phyloP scores from a whole-genome alignment of 2,888 invertebrate genomes.

The Leucophora obtusa region DNA sequence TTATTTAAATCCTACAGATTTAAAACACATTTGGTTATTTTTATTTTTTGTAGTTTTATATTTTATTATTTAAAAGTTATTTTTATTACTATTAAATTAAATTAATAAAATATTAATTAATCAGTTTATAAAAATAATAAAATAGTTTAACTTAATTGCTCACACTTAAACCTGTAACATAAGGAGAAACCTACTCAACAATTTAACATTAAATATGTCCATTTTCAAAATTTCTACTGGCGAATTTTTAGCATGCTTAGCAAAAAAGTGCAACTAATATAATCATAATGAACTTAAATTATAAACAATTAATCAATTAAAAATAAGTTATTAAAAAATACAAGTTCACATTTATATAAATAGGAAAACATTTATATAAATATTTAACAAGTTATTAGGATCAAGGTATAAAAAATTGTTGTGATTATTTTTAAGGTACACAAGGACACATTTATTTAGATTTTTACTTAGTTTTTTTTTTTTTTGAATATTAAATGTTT shows the following conservation, averaged over 20 bases:
- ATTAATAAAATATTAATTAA: slow-evolving; percentile 12
- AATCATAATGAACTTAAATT: background rate
- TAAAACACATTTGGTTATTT: background rate
- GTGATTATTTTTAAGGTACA: slow-evolving; percentile 52
- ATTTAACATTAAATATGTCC: too few species aligned
- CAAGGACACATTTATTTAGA: slow-evolving; percentile 56
- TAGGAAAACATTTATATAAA: slow-evolving; percentile 8
- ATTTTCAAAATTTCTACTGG: too few species aligned
- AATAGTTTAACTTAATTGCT: too few species aligned
- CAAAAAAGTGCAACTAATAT: too few species aligned
- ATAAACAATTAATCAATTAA: background rate
- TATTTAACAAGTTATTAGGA: slow-evolving; percentile 16
- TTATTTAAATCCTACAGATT: too few species aligned
- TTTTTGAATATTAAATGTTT: slow-evolving; percentile 11
- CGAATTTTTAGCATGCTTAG: too few species aligned
- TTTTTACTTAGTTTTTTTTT: background rate
- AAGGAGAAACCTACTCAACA: too few species aligned
- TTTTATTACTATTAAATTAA: slow-evolving; percentile 6
- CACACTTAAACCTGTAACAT: too few species aligned
- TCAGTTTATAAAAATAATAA: background rate
- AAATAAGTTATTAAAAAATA: background rate
- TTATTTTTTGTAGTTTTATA: slow-evolving; percentile 12
- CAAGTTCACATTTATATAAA: background rate
- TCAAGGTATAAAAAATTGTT: slow-evolving; percentile 31
- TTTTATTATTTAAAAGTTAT: slow-evolving; percentile 46